Evolutionary conservation across 1,140 invertebrate species (phyloP), one percentile per base, ranked within the genome.

Genomic region (Prorops nasuta): DNA sequence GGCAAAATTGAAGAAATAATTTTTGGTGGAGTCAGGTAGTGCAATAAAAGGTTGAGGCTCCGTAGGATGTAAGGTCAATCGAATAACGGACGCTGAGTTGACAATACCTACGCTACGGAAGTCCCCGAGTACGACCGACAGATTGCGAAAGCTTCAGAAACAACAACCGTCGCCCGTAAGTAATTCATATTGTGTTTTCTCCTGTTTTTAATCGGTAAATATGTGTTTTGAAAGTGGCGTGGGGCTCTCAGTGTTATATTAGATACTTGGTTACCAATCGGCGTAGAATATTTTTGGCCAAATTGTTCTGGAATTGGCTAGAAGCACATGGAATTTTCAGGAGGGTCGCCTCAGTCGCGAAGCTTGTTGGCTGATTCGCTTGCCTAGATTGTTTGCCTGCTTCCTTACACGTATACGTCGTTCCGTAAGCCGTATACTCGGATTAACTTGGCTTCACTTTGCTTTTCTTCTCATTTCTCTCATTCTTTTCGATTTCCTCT

Each of bases 161-260:
- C 72, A 74, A 73, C 72, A 69, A 74, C 71, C 71, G 66, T 72
- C 72, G 70, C 64, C 66, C 70, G 75, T 76, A 74, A 77, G 75
- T 75, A 71, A 70, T 67, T 55, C 55, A 51, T 64, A 63, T 58
- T 65, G 60, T 67, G 62, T 51, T 61, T 56, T 53, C 32, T 53
- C 40, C 44, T 56, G 42, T 28, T 44, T 67, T 67, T 62, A 48
- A 16, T 42, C 12, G 34, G 36, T 50, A 49, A 57, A 55, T 52
- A 60, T 40, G 22, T 47, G 31, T 16, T 35, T 39, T 34, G 3
- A 14, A 8, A 14, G 31, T 21, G 35, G 40, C 40, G 40, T 35
- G 35, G 17, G 8, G 39, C 24, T 28, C 4, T 28, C 24, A 28
- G 24, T 28, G 24, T 6, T 28, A 28, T 28, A 4, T 4, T 28